These are phyloP conservation scores for Caenorhabditis tropicalis DNA, from an alignment of 1,140 invertebrate genomes.

Conservation along the genomic window DNA sequence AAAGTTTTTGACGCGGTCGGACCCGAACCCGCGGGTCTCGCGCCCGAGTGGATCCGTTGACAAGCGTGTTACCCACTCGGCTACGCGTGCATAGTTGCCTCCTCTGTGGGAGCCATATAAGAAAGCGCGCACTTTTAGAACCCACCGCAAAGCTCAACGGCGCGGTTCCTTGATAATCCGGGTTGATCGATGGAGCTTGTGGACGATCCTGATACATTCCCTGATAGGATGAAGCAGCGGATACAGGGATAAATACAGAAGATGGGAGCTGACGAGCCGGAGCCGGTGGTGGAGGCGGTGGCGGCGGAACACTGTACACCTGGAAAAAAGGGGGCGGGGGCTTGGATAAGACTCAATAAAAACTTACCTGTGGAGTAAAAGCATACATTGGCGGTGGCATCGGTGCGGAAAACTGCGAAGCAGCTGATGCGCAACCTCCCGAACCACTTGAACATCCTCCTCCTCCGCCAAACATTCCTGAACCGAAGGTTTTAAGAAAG, in stretches of 20 bases:
- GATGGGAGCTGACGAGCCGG: background rate
- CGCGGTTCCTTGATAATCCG: conserved; percentile 22
- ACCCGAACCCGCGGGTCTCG: too few relatives aligned
- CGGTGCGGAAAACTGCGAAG: background rate
- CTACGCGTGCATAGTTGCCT: too few relatives aligned
- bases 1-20: too few relatives aligned
- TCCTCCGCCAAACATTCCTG: conserved; percentile 17
- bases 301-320: background rate
- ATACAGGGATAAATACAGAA: background rate
- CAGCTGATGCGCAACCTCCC: background rate
- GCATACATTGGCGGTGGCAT: conserved; percentile 4
- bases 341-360: background rate
- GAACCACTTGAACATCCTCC: background rate
- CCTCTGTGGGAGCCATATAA: too few relatives aligned
- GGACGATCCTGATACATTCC: conserved; percentile 22
- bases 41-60: too few relatives aligned
- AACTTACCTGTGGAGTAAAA: background rate
- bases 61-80: too few relatives aligned
- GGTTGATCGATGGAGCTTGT: conserved; percentile 17
- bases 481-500: too few relatives aligned
- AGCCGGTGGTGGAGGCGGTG: background rate
- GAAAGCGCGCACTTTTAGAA: background rate
- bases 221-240: background rate
- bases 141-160: conserved; percentile 8
- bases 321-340: background rate